These are phyloP conservation scores for Papilio elwesi DNA, from an alignment of 2,888 invertebrate genomes.

Conservation along the genomic window DNA sequence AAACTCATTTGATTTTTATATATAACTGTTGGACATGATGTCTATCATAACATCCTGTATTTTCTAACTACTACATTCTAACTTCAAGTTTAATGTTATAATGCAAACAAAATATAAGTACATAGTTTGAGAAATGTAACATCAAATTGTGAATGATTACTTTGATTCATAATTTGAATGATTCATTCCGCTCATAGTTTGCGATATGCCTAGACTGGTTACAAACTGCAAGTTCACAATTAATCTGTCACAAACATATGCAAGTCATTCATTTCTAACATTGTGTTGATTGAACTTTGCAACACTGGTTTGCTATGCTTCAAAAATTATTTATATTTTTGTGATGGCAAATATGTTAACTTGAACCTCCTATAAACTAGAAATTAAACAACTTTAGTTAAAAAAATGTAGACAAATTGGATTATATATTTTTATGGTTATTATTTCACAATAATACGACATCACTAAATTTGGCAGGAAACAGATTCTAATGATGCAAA, in stretches of 20 bases:
- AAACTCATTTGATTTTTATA: too few relatives aligned
- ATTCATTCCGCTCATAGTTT: too few relatives aligned
- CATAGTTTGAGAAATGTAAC: too few relatives aligned
- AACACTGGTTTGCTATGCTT: background rate
- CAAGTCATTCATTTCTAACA: background rate
- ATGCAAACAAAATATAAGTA: too few relatives aligned
- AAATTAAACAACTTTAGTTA: background rate
- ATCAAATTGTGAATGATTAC: too few relatives aligned
- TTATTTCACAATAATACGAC: background rate
- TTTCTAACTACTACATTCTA: too few relatives aligned
- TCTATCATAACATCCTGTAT: too few relatives aligned
- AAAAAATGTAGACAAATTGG: background rate
- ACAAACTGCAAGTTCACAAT: too few relatives aligned
- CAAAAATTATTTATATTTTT: background rate
- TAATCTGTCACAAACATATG: background rate
- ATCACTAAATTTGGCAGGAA: constrained; percentile 2
- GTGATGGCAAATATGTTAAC: background rate
- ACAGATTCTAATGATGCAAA: constrained; percentile 59
- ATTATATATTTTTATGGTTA: background rate
- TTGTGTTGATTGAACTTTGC: background rate
- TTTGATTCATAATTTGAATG: too few relatives aligned
- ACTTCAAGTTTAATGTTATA: too few relatives aligned
- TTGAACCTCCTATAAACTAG: background rate
- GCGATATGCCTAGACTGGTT: too few relatives aligned
- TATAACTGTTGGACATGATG: too few relatives aligned